These are phyloP conservation scores for Uromys caudimaculatus DNA, from an alignment of 2,797 vertebrate species.

Conservation along the genomic window DNA sequence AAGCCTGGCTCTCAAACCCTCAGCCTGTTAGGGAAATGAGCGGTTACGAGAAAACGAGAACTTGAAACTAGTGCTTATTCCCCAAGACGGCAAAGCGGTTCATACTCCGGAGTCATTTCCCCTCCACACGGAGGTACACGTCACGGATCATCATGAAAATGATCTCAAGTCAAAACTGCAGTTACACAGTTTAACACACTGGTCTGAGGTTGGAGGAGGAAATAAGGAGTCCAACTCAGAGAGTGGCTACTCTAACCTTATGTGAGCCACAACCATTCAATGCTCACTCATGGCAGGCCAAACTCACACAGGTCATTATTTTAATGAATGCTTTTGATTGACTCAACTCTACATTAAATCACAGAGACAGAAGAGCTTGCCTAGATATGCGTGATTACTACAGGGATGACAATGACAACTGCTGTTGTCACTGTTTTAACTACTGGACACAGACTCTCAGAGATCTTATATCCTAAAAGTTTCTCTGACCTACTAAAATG, in stretches of 20 bases:
- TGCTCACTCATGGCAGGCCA: slow-evolving; percentile 70
- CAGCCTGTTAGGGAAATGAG: background rate
- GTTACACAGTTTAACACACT: slow-evolving; percentile 10
- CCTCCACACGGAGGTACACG: background rate
- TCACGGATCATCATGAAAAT: slow-evolving; percentile 34
- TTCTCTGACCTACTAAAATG: slow-evolving; percentile 75
- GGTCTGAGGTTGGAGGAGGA: background rate
- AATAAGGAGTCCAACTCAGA: slow-evolving; percentile 61
- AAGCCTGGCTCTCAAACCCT: slow-evolving; percentile 28
- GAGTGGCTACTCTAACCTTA: slow-evolving; percentile 35
- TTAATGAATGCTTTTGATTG: slow-evolving; percentile 76
- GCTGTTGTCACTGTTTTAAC: slow-evolving; percentile 72
- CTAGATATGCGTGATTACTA: slow-evolving; percentile 30
- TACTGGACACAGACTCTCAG: slow-evolving; percentile 70
- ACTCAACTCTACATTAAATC: slow-evolving; percentile 76
- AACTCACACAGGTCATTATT: slow-evolving; percentile 71
- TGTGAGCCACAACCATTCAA: slow-evolving; percentile 70
- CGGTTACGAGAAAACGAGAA: slow-evolving; percentile 27
- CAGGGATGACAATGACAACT: slow-evolving; percentile 71
- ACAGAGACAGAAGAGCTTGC: slow-evolving; percentile 69
- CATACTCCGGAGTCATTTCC: slow-evolving; percentile 2
- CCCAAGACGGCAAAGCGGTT: slow-evolving; percentile 21
- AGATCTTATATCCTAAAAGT: slow-evolving; percentile 75
- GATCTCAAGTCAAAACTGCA: slow-evolving; percentile 8
- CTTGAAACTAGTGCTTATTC: slow-evolving; percentile 60